Evolutionary conservation across 2,113 vertebrate species (phyloP).

Genomic region (Zingel zingel): DNA sequence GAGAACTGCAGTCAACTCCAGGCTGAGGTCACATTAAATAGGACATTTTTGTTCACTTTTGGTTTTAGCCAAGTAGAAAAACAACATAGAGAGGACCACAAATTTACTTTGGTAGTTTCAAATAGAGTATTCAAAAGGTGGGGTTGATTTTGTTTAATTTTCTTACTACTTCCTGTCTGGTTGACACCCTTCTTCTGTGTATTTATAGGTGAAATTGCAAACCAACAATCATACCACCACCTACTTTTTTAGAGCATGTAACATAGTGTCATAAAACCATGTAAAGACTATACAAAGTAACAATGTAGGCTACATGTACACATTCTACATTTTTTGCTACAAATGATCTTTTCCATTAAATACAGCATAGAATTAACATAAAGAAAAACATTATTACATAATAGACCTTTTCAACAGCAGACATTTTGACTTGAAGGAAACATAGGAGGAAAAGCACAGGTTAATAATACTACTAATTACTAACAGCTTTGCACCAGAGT

Average conservation of each 20-base stretch:
- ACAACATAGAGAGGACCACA: not conserved
- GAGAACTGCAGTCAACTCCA: constrained; percentile 9
- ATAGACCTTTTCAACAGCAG: not conserved
- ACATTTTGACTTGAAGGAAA: not conserved
- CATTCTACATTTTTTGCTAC: not conserved
- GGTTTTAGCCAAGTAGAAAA: not conserved
- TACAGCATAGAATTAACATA: not conserved
- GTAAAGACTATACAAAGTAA: no score
- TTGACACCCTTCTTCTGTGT: not conserved
- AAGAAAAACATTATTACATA: not conserved
- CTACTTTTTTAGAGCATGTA: not conserved
- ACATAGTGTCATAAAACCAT: not conserved
- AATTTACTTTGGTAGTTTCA: not conserved
- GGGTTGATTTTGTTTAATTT: no score
- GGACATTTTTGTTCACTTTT: no score
- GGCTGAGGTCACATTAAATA: not conserved
- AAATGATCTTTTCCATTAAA: not conserved
- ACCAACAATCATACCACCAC: not conserved
- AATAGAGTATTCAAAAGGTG: no score
- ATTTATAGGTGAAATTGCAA: not conserved
- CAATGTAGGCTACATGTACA: not conserved
- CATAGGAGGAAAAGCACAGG: not conserved
- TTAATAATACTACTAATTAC: not conserved
- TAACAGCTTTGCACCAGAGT: not conserved
- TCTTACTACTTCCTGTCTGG: no score